These are phyloP conservation scores for Parapsyche elsis DNA, from an alignment of 1,140 invertebrate genomes.

Conservation along the genomic window DNA sequence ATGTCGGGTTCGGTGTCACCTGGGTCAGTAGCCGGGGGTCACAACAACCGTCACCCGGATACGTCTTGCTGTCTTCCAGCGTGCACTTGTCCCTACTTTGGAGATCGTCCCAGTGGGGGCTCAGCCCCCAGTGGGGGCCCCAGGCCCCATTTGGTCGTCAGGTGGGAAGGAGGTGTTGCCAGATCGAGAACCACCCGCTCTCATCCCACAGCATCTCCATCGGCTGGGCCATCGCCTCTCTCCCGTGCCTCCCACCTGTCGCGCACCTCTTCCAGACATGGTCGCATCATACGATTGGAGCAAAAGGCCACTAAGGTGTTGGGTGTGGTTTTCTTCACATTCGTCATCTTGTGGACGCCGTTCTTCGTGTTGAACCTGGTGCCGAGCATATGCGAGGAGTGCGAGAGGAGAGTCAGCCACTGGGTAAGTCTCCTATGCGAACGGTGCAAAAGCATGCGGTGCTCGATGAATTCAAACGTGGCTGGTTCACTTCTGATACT, in stretches of 20 bases:
- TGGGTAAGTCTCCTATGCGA: too few relatives aligned
- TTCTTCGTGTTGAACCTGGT: conserved; percentile 92
- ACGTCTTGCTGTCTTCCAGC: conserved; percentile 72
- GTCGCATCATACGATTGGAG: conserved; percentile 83
- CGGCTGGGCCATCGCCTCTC: conserved; percentile 58
- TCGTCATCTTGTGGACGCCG: conserved; percentile 93
- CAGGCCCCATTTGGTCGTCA: conserved; percentile 53
- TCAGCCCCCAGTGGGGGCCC: conserved; percentile 55
- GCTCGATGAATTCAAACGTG: too few relatives aligned
- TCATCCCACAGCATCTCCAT: conserved; percentile 62
- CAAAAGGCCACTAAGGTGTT: conserved; percentile 95
- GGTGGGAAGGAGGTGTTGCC: conserved; percentile 43
- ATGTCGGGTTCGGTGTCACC: conserved; percentile 44
- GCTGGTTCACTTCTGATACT: too few relatives aligned
- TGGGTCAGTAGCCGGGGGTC: conserved; percentile 1
- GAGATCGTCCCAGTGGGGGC: conserved; percentile 68
- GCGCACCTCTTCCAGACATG: conserved; percentile 81
- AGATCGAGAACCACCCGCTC: conserved; percentile 63
- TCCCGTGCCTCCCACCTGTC: conserved; percentile 84
- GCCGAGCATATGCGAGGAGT: conserved; percentile 80
- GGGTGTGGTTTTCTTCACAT: conserved; percentile 93
- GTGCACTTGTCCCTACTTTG: conserved; percentile 83
- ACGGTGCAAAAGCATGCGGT: background rate
- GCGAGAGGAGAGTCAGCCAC: conserved; percentile 77
- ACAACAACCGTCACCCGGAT: conserved; percentile 63